Evolutionary conservation across 2,797 vertebrate species (phyloP), one percentile per base, ranked within the genome.

Genomic region (Loriculus beryllinus): DNA sequence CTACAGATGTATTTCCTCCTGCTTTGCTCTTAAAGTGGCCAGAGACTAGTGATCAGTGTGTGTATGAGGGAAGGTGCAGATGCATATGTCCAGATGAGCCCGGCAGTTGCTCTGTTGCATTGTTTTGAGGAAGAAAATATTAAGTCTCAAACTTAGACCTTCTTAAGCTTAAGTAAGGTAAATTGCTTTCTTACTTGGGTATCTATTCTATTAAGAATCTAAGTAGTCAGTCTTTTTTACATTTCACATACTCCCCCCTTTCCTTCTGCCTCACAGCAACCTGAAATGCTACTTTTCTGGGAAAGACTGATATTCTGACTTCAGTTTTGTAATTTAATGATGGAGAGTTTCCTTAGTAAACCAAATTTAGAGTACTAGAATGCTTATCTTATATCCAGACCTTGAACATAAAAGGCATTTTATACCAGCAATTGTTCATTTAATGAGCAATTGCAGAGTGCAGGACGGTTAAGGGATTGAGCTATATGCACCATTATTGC

Each of bases 401-500:
- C 98, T 97, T 97, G 98, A 98, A 98, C 98, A 98, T 98, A 98
- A 98, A 98, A 98, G 97, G 98, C 98, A 98, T 98, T 98, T 98
- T 98, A 98, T 98, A 97, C 98, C 95, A 97, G 86, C 98, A 98
- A 98, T 98, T 98, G 98, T 98, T 98, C 98, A 98, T 99, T 99
- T 99, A 99, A 99, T 99, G 98, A 99, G 99, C 98, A 98, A 98
- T 98, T 98, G 98, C 98, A 94, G 97, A 98, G 98, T 98, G 98
- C 98, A 98, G 98, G 98, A 97, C 89, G 97, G 98, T 98, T 98
- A 98, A 98, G 98, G 98, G 98, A 99, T 98, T 98, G 98, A 98
- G 98, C 97, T 98, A 98, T 97, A 98, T 97, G 98, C 98, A 98
- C 98, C 98, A 99, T 99, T 99, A 99, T 99, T 98, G 98, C 98